Percentiles rank a stretch among this genome's conserved stretches.
Evolutionary conservation across 2,797 vertebrate genomes (phyloP).

Genomic region (Prunella strophiata): DNA sequence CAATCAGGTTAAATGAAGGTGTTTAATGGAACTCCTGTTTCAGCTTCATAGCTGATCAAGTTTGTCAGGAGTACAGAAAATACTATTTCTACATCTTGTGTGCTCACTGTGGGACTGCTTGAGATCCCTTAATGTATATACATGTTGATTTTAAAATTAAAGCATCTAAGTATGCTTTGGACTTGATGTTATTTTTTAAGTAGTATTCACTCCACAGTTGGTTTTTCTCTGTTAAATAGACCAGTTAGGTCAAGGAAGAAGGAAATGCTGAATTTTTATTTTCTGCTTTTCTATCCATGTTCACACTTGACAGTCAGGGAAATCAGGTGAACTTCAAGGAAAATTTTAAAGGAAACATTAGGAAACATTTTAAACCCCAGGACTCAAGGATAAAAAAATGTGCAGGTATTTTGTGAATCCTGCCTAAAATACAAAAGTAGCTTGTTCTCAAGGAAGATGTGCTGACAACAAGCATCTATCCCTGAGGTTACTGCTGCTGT

Average conservation of each 20-base stretch:
- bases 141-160: conserved; percentile 21
- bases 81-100: conserved; percentile 25
- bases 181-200: not conserved
- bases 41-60: conserved; percentile 32
- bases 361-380: not conserved
- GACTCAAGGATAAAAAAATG: not conserved
- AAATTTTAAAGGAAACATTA: not conserved
- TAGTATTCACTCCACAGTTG: not conserved
- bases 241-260: not conserved
- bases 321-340: not conserved
- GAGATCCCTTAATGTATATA: not conserved
- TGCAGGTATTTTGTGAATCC: not conserved
- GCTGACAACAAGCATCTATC: not conserved
- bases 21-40: conserved; percentile 53
- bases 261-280: not conserved
- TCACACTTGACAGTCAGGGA: not conserved
- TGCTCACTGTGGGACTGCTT: not conserved
- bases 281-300: not conserved
- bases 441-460: not conserved
- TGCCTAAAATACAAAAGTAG: not conserved
- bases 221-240: not conserved
- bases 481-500: not conserved
- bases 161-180: not conserved
- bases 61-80: conserved; percentile 43
- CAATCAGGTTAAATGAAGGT: conserved; percentile 52